Percentiles rank a stretch among this genome's conserved stretches.
Conservation (phyloP, 1,140 invertebrate genomes). For the Trypoxylus dichotomus region DNA sequence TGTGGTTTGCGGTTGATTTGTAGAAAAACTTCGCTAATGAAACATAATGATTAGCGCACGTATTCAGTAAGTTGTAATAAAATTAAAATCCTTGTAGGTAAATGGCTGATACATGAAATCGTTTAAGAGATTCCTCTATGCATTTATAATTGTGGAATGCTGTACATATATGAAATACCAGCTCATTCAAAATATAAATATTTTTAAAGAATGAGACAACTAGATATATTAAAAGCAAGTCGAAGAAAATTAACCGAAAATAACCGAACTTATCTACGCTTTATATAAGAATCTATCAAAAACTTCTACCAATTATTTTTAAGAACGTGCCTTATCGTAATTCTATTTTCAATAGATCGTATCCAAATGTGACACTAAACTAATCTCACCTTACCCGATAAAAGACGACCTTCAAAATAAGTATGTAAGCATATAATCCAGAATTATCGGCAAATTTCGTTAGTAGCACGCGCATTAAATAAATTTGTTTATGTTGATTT, state of each 20-base stretch:
- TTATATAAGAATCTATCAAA: background rate
- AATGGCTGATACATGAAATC: too few species aligned
- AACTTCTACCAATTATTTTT: background rate
- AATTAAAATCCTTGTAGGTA: too few species aligned
- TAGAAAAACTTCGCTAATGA: background rate
- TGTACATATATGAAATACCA: too few species aligned
- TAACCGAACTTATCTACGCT: background rate
- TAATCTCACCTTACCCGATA: background rate
- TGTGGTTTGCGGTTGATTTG: too few species aligned
- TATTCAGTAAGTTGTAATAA: background rate
- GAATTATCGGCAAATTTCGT: background rate
- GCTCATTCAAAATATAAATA: too few species aligned
- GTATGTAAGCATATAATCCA: conserved; percentile 7
- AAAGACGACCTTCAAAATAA: conserved; percentile 1
- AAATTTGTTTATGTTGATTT: conserved; percentile 23
- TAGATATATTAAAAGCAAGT: too few species aligned
- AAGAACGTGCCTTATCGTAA: background rate
- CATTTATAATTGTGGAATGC: too few species aligned
- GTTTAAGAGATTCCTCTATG: too few species aligned
- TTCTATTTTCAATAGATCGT: background rate
- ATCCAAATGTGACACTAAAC: background rate
- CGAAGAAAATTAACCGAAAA: too few species aligned
- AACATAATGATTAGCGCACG: background rate
- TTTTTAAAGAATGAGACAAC: too few species aligned
- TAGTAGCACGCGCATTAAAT: background rate